Conservation (phyloP, 92 coral and sea anemone genomes). For the Epizoanthus scotinus region DNA sequence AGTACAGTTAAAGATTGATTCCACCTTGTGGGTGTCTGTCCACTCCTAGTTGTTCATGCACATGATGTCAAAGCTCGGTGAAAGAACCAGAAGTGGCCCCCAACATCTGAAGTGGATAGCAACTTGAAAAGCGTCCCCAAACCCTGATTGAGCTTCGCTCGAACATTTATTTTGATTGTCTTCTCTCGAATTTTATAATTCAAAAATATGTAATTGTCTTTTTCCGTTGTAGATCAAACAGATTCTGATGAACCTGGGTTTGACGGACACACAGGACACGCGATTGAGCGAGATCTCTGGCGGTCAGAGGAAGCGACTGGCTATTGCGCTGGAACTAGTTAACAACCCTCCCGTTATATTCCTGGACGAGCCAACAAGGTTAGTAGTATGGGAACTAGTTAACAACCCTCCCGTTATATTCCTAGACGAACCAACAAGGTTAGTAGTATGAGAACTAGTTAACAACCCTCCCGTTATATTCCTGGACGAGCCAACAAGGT, state of each 20-base stretch:
- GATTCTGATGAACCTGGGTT: slow-evolving; percentile 90
- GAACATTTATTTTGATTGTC: too few species aligned
- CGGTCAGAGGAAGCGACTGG: slow-evolving; percentile 96
- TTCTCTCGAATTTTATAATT: too few species aligned
- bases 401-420: slow-evolving; percentile 96
- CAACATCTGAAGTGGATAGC: too few species aligned
- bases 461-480: slow-evolving; percentile 96
- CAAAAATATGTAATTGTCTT: not conserved
- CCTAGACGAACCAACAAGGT: slow-evolving; percentile 52
- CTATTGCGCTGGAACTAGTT: slow-evolving; percentile 95
- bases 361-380: slow-evolving; percentile 99
- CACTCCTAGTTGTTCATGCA: too few species aligned
- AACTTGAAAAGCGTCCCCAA: too few species aligned
- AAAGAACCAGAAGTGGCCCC: too few species aligned
- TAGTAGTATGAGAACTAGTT: slow-evolving; percentile 54
- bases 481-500: slow-evolving; percentile 53
- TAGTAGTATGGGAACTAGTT: slow-evolving; percentile 58
- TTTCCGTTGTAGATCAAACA: slow-evolving; percentile 71
- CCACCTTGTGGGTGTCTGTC: too few species aligned
- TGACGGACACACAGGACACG: slow-evolving; percentile 74
- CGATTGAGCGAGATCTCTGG: slow-evolving; percentile 95
- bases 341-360: slow-evolving; percentile 96
- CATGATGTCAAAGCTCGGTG: too few species aligned
- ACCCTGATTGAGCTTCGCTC: too few species aligned
- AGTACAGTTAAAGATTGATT: too few species aligned